Conservation (phyloP, 1,140 invertebrate genomes). For the Caenorhabditis tropicalis region DNA sequence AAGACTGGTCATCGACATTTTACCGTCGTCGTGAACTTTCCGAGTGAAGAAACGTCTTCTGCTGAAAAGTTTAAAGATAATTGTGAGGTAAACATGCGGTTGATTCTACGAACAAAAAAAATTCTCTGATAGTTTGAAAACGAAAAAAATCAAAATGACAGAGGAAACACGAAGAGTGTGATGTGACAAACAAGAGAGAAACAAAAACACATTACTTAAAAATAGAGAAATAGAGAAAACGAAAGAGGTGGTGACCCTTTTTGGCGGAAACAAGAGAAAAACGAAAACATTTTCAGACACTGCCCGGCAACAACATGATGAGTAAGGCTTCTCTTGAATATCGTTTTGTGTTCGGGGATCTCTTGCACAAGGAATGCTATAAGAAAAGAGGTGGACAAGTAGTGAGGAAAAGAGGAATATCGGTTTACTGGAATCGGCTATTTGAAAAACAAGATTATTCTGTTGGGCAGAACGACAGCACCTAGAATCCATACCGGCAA, state of each 20-base stretch:
- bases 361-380: background rate
- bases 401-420: slow-evolving; percentile 1
- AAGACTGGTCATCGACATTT: slow-evolving; percentile 45
- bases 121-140: background rate
- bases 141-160: background rate
- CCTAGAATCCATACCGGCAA: background rate
- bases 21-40: background rate
- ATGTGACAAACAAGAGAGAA: slow-evolving; percentile 9
- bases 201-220: background rate
- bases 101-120: background rate
- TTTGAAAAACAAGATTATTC: slow-evolving; percentile 34
- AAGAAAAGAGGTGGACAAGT: background rate
- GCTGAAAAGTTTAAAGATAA: background rate
- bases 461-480: background rate
- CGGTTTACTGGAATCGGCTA: slow-evolving; percentile 5
- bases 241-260: slow-evolving; percentile 3
- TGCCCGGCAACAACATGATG: slow-evolving; percentile 18
- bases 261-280: slow-evolving; percentile 16
- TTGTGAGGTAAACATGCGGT: background rate
- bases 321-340: slow-evolving; percentile 6
- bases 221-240: background rate
- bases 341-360: background rate
- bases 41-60: background rate
- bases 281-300: slow-evolving; percentile 2
- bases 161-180: background rate